A percentile compares a stretch with the other conserved stretches of the same genome.
Evolutionary conservation across 2,113 vertebrate genomes (phyloP).

Genomic region (Ivindomyrus marchei): DNA sequence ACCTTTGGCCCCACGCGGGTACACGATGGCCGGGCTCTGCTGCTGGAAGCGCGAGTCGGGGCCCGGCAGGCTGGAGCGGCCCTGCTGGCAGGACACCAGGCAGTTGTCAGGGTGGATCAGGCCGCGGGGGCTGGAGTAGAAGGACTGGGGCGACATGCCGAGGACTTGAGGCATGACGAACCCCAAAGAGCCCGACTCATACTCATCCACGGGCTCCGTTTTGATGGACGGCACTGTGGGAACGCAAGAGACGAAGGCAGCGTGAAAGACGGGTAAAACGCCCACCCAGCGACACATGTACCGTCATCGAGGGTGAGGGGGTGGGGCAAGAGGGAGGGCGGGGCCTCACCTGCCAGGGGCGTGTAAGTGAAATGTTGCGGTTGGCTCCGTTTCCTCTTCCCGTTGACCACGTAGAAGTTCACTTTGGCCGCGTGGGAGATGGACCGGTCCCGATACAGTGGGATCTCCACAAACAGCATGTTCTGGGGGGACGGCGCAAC

Average conservation of each 20-base stretch:
- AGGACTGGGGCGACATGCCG: conserved; percentile 74
- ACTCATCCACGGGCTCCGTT: conserved; percentile 90
- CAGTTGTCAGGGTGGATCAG: conserved; percentile 70
- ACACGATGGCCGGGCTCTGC: conserved; percentile 78
- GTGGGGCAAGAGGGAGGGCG: neutral
- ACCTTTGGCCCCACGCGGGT: conserved; percentile 73
- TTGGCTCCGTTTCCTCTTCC: conserved; percentile 92
- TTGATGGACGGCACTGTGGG: conserved; percentile 86
- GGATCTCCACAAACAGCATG: conserved; percentile 92
- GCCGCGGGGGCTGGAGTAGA: conserved; percentile 73
- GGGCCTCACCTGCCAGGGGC: conserved; percentile 72
- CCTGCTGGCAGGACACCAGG: conserved; percentile 84
- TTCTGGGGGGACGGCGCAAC: conserved; percentile 54
- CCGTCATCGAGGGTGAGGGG: neutral
- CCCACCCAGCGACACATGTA: neutral
- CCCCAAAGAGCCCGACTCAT: conserved; percentile 76
- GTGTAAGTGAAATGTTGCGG: conserved; percentile 88
- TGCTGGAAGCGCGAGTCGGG: conserved; percentile 77
- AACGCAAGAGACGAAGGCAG: rapidly evolving
- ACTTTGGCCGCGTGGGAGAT: conserved; percentile 77
- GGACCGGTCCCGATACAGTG: conserved; percentile 79
- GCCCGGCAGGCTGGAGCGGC: conserved; percentile 69
- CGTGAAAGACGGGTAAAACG: neutral
- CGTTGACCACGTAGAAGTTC: conserved; percentile 93
- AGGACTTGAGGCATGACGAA: conserved; percentile 73